Conservation (phyloP, 1,140 invertebrate species). For the Lysiphlebus fabarum region DNA sequence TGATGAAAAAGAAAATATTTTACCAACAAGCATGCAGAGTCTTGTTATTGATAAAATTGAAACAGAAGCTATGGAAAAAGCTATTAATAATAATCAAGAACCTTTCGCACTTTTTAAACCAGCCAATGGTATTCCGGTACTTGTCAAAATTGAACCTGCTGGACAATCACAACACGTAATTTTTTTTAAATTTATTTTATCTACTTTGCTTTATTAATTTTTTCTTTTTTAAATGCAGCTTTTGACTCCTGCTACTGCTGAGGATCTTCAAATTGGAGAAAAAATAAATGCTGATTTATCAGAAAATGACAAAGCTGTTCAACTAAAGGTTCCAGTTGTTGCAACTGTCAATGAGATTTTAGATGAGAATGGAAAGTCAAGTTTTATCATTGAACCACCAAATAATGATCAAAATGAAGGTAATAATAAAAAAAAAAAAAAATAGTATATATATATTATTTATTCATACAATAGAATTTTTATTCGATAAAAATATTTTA, state of each 20-base stretch:
- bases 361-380: conserved; percentile 47
- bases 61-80: conserved; percentile 60
- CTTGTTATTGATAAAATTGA: conserved; percentile 60
- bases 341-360: conserved; percentile 54
- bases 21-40: conserved; percentile 39
- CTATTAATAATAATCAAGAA: conserved; percentile 53
- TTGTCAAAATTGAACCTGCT: conserved; percentile 59
- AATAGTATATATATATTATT: neutral
- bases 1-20: conserved; percentile 32
- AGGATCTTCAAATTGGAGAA: conserved; percentile 52
- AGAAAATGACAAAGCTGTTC: conserved; percentile 52
- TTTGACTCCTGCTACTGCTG: conserved; percentile 54
- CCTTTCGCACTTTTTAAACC: conserved; percentile 62
- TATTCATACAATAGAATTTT: neutral
- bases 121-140: conserved; percentile 59
- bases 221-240: conserved; percentile 37
- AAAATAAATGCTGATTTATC: conserved; percentile 47
- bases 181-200: conserved; percentile 7
- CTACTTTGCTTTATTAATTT: neutral
- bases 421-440: conserved; percentile 25
- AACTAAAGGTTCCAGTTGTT: conserved; percentile 58
- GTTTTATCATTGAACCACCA: conserved; percentile 51
- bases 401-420: conserved; percentile 47
- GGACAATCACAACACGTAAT: conserved; percentile 56
- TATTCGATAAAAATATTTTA: too few species aligned